Evolutionary conservation across 2,888 invertebrate species (phyloP).

Genomic region (Noctua janthe): DNA sequence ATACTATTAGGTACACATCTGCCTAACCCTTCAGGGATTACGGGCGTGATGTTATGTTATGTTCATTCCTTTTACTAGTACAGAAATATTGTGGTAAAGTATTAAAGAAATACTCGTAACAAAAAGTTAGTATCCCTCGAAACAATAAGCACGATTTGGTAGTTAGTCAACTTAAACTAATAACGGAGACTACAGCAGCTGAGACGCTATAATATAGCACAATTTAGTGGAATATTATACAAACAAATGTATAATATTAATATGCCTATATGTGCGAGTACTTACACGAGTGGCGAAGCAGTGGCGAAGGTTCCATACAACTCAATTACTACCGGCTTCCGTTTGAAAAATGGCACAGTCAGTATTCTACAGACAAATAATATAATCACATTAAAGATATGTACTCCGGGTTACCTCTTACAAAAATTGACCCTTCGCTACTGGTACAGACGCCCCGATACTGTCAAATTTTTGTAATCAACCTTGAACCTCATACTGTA

Average conservation of each 20-base stretch:
- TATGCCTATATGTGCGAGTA: neutral
- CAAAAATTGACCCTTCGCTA: no score
- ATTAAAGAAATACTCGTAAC: slow-evolving; percentile 33
- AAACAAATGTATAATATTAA: neutral
- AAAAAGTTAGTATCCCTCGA: slow-evolving; percentile 39
- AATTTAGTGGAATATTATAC: neutral
- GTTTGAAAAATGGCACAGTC: no score
- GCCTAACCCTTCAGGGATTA: neutral
- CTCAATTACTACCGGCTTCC: no score
- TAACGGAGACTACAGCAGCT: slow-evolving; percentile 43
- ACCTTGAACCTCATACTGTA: no score
- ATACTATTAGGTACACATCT: neutral
- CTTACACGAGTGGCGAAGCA: neutral
- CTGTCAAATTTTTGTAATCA: no score
- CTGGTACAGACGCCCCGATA: no score
- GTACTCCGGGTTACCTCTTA: no score
- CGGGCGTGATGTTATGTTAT: neutral
- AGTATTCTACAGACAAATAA: no score
- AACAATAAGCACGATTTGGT: slow-evolving; percentile 48
- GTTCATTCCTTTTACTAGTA: neutral
- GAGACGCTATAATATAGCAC: slow-evolving; percentile 23
- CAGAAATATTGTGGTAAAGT: slow-evolving; percentile 29
- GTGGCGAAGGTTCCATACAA: no score
- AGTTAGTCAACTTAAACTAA: slow-evolving; percentile 46
- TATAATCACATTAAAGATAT: no score